Evolutionary conservation across 1,140 invertebrate genomes (phyloP), one percentile per base, ranked within the genome.

Genomic region (Diabrotica undecimpunctata): DNA sequence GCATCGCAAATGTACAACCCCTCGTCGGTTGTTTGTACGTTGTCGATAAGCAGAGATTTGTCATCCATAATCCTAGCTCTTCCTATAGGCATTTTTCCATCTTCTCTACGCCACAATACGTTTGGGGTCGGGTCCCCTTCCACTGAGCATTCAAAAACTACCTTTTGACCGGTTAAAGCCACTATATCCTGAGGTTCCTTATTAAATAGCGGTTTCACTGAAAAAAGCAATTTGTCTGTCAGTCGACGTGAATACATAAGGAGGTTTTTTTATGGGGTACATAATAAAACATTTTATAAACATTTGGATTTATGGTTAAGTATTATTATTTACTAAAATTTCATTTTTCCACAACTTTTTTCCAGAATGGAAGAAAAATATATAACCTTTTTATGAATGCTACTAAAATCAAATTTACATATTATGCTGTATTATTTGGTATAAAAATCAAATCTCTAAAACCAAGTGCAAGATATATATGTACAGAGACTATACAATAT

Each of bases 91-190:
- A 94, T 92, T 74, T 90, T 89, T 10, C 89, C 90, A 68, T 92
- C 91, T 76, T 95, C 90, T 73, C 94, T 88, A 55, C 90, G 86
- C 96, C 95, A 96, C 54, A 95, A 85, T 9, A 96, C 88, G 69
- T 92, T 88, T 0, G 94, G 93, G 35, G 84, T 83, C n/a, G 95
- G 95, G 79, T 95, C 93, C 9, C 95, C 96, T 59, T 91, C 91
- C 0, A 94, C 94, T 59, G 88, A 85, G 77, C 96, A 98, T 54
- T 91, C 89, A 76, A 98, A 94, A 66, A 91, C 87, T 0, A 93
- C 91, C 13, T 85, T 87, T 75, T 92, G 87, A 9, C 92, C 92
- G 64, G 89, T 85, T 62, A 93, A 82, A 53, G 91, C 88, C 9
- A 90, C 93, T 69, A 91, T 84, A 79, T 97, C 94, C 63, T 89